Evolutionary conservation across 1,140 invertebrate species (phyloP).

Genomic region (Macrocentrus cingulum): DNA sequence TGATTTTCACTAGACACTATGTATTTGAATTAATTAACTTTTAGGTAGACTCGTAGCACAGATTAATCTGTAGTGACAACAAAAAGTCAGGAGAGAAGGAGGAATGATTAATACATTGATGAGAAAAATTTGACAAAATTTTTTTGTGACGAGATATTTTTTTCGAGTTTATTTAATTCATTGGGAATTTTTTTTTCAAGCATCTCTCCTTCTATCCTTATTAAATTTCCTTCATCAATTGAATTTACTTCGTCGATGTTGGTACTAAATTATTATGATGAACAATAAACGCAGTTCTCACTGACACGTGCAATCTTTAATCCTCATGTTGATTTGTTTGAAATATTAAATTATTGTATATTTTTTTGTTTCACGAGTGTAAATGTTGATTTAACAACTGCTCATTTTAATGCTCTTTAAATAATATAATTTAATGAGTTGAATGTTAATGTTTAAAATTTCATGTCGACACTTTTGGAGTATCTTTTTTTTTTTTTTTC

Average conservation of each 20-base stretch:
- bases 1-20: constrained; percentile 2
- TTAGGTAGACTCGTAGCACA: background rate
- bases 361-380: background rate
- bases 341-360: background rate
- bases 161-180: no score
- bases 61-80: background rate
- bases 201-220: background rate
- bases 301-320: constrained; percentile 10
- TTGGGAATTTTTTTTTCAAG: no score
- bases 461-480: no score
- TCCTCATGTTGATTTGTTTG: constrained; percentile 1
- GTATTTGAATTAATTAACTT: constrained; percentile 5
- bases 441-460: no score
- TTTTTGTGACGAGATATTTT: no score
- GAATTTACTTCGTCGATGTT: background rate
- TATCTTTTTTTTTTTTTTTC: no score
- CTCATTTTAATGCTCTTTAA: no score
- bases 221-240: background rate
- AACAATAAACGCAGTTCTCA: background rate
- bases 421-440: no score
- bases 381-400: background rate
- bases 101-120: background rate
- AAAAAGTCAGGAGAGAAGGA: background rate
- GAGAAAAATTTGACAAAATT: no score
- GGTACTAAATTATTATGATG: background rate